Evolutionary conservation across 2,888 invertebrate genomes (phyloP), one percentile per base, ranked within the genome.

Genomic region (Patella ulyssiponensis): DNA sequence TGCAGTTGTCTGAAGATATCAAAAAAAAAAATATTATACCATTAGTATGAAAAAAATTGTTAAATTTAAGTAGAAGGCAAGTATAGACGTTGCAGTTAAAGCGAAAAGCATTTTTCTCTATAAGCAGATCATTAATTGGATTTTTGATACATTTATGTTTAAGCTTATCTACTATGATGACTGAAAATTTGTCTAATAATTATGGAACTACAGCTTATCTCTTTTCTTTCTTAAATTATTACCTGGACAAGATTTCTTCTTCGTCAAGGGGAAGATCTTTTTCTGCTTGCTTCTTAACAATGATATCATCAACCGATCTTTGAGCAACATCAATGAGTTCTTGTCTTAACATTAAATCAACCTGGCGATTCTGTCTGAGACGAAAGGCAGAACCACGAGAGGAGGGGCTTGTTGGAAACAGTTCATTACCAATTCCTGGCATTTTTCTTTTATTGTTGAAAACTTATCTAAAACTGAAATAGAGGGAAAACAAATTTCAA

Each of bases 241-340:
- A 88, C 88, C 83, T 87, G 33, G 85, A 71, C n/a, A 82, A 85
- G 51, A 78, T 76, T 73, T 87, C 83, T 20, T 85, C 85, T 75
- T 88, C 85, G 72, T 82, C 77, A 7, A 86, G 75, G 17, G 86
- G 86, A 56, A 78, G 81, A 9, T 80, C 79, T 51, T 78, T 69
- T 71, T 81, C 81, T 7, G 82, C 78, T 71, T 87, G 86, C 74
- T 87, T 86, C n/a, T 82, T 84, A 1, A 79, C 78, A 14, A 83
- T 75, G 15, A 88, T 85, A 76, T 88, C 87, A 79, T 80, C 82
- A 9, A 87, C 53, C n/a, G 88, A 85, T 77, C 85, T 86, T 69
- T 82, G 84, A 23, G 85, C 86, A 27, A 89, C 84, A 83, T 87
- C 86, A 80, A 88, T 86, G 14, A 88, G 77, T 78, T 90, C 88